phyloP scores from a whole-genome alignment of 2,797 vertebrate species.

The Notoglanidium macrostoma region DNA sequence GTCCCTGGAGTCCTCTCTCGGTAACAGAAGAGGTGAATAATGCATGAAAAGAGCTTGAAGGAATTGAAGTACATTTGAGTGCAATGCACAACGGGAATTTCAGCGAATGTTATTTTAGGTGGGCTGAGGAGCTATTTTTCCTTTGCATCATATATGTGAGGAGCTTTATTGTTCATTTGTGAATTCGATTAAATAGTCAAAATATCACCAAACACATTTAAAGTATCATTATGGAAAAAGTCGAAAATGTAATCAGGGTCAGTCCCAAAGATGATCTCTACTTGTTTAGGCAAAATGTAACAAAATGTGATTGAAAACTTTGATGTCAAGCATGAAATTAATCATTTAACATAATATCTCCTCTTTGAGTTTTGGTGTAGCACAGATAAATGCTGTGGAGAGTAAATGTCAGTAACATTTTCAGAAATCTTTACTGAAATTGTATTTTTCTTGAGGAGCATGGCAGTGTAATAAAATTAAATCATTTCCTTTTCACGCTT shows the following conservation, averaged over 20 bases:
- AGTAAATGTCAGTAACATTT: constrained; percentile 49
- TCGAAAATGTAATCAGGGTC: not conserved
- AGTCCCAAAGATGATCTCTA: constrained; percentile 5
- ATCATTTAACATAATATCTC: constrained; percentile 45
- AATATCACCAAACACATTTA: constrained; percentile 9
- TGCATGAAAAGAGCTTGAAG: constrained; percentile 71
- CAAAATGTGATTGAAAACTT: constrained; percentile 33
- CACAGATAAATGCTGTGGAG: constrained; percentile 47
- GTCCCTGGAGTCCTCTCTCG: constrained; percentile 73
- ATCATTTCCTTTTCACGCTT: constrained; percentile 51
- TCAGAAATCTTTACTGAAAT: constrained; percentile 53
- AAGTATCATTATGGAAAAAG: not conserved
- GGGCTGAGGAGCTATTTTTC: constrained; percentile 3
- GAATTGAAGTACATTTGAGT: constrained; percentile 74
- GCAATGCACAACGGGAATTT: constrained; percentile 69
- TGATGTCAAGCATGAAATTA: constrained; percentile 57
- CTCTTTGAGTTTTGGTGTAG: constrained; percentile 31
- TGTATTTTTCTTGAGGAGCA: constrained; percentile 60
- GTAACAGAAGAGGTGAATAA: constrained; percentile 76
- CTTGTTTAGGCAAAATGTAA: constrained; percentile 31
- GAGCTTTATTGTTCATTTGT: constrained; percentile 18
- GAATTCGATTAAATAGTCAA: constrained; percentile 23
- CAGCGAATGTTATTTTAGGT: constrained; percentile 37
- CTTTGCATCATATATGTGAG: constrained; percentile 16
- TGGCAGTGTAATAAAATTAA: constrained; percentile 46